Base-by-base conservation (phyloP, 1,140 invertebrate genomes). In the Drosophila lacertosa region DNA sequence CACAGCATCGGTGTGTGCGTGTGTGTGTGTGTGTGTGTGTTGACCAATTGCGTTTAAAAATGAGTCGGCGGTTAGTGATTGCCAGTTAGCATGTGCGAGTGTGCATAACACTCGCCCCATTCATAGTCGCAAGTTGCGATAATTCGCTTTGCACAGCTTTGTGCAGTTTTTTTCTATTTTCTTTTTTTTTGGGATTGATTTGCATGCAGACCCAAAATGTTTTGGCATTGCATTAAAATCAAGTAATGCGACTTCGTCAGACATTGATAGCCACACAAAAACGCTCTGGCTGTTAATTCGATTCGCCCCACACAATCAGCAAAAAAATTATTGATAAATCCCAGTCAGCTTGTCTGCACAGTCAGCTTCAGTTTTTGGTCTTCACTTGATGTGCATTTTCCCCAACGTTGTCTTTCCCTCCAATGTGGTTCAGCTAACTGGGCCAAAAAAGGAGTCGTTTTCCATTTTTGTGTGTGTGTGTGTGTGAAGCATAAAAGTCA, bases 51-150 rank as follows among this genome's bases (percentile, higher is more conserved):
- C 62, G 55, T 65, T 74, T 70, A 64, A 70, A 77, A 77, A 35
- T 70, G 71, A 75, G 53, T 74, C 71, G 66, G 70, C 66, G 65
- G 74, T 74, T 77, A 51, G 70, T 74, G 64, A 77, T 77, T 77
- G 64, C 74, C 66, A 64, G 71, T 65, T 70, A 69, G 65, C 71
- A 70, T 59, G n/a, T n/a, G 37, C 26, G 57, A 58, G 48, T 53
- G 18, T 51, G 39, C 15, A 15, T 37, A 24, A 37, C 24, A 16
- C 45, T 29, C 11, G 6, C 20, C 20, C 15, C 59, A 70, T 74
- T 74, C 67, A 71, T 71, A 50, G 54, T 59, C 67, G 5, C 42
- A 45, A 29, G 3, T 29, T 60, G 64, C 65, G 70, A 74, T 77
- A 77, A 77, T 68, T 77, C 70, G 65, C 63, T 74, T 64, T 77